Base-by-base conservation (phyloP, 1,140 invertebrate genomes). In the Sycophaga agraensis region DNA sequence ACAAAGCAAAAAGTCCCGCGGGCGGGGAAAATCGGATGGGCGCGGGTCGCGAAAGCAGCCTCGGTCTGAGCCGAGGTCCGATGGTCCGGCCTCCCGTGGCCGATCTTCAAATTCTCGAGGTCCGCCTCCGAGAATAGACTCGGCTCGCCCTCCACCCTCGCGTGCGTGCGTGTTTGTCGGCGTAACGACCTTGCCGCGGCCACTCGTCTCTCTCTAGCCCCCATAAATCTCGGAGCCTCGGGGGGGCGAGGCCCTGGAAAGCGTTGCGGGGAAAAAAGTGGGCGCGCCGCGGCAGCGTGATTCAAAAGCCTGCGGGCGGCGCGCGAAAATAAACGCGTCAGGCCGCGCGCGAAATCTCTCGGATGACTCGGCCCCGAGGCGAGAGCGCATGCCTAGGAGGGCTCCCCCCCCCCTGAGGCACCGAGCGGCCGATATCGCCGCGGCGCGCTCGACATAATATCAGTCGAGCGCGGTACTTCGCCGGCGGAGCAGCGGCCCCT, bases 401-500 rank as follows among this genome's bases (percentile, higher is more conserved):
- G 9, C 11, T n/a, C 21, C 8, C 21, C 4, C 8, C 3, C 8
- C 1, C 26, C n/a, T 22, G 4, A n/a, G 1, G 19, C 46, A 14
- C 2, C 26, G 6, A 12, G 2, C 53, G 22, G 28, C 16, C 12
- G 19, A 6, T 19, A 14, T n/a, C 51, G 57, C 70, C 59, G 7
- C 22, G n/a, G n/a, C n/a, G n/a, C n/a, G n/a, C n/a, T n/a, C n/a
- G n/a, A n/a, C n/a, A 14, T 65, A 43, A n/a, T n/a, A 59, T 63
- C 53, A 42, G 42, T 24, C 37, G 55, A 28, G 31, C 22, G 51
- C 50, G 50, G 24, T 21, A 61, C 31, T 55, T 34, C 24, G 43
- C 51, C 35, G 40, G 40, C 35, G 51, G 40, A 45, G 43, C 39
- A 39, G 26, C 28, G 63, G 67, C 62, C 66, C 67, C 35, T 49